Base-by-base conservation (phyloP, 2,113 vertebrate genomes). In the Eudorcas thomsonii region DNA sequence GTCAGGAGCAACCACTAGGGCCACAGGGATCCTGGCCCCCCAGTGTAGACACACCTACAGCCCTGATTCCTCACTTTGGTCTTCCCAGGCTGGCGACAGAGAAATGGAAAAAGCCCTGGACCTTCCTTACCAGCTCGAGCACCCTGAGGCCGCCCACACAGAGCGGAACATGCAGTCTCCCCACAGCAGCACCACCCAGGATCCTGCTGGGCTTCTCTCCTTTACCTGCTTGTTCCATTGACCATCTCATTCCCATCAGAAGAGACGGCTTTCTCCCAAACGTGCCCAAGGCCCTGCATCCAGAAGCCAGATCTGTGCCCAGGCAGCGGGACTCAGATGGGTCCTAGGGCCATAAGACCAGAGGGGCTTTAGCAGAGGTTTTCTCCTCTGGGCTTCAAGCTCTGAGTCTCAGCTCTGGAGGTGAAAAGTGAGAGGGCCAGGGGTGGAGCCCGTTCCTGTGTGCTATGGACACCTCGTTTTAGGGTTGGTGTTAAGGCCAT, bases 391-490 rank as follows among this genome's bases (percentile, higher is more conserved):
- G 52, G 74, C 81, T 71, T 28, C 5, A 0, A 95, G 48, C 59
- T 92, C 8, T 26, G 90, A 16, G 77, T 83, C 57, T 88, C 50
- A n/a, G 36, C 74, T 81, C 17, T 8, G 15, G n/a, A 84, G 84
- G 59, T 48, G 90, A 96, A 78, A 88, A 95, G 0, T 0, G 36
- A 45, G 88, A 59, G 1, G n/a, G 84, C 12, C 25, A 81, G 52
- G 90, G 97, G 97, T 92, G 91, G 77, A 67, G 77, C 93, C 90
- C 85, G 78, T 96, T 98, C 96, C 67, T 90, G 86, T 95, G 94
- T 74, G 80, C 93, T 93, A 97, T 91, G 78, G 97, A 93, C 97
- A 95, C 95, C 98, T 98, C 90, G 86, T 94, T 57, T 85, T 96
- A 98, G 86, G 7, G 87, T 13, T 36, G 23, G 86, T 91, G 88